These are phyloP conservation scores for Zeus faber DNA, from an alignment of 2,113 vertebrate genomes.

Conservation along the genomic window DNA sequence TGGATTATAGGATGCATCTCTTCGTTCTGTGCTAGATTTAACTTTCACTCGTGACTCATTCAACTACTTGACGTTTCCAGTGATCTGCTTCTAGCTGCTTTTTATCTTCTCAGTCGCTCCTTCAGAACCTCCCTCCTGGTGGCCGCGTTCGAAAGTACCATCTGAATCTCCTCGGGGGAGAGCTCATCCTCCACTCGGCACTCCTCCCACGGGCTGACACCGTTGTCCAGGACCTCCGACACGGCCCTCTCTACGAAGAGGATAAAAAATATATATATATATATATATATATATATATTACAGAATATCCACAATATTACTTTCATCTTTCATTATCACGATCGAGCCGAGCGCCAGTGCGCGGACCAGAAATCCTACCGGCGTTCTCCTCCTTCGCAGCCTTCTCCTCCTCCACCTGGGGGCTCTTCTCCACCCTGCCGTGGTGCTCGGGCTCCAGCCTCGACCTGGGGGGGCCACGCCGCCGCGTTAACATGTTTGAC, in stretches of 20 bases:
- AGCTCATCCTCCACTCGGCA: slow-evolving; percentile 85
- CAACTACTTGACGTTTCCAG: too few species aligned
- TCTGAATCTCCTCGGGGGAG: slow-evolving; percentile 95
- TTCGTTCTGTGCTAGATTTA: too few species aligned
- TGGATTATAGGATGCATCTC: too few species aligned
- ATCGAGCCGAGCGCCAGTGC: background rate
- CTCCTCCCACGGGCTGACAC: slow-evolving; percentile 81
- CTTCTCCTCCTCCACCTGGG: slow-evolving; percentile 77
- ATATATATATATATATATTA: background rate
- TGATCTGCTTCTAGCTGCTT: background rate
- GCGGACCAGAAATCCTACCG: slow-evolving; percentile 63
- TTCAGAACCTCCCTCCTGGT: too few species aligned
- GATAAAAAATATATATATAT: background rate
- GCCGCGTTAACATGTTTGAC: background rate
- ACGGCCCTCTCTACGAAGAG: slow-evolving; percentile 74
- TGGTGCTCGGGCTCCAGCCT: slow-evolving; percentile 85
- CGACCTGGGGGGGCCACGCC: slow-evolving; percentile 72
- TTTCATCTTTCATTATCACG: background rate
- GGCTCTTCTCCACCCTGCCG: slow-evolving; percentile 62
- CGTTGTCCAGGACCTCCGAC: slow-evolving; percentile 67
- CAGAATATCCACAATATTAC: too few species aligned
- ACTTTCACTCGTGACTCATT: too few species aligned
- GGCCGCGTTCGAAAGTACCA: slow-evolving; percentile 81
- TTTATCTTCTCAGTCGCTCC: too few species aligned
- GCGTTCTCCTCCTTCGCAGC: slow-evolving; percentile 71